Evolutionary conservation across 2,113 vertebrate species (phyloP), one percentile per base, ranked within the genome.

Genomic region (Dolichallabes microphthalmus): DNA sequence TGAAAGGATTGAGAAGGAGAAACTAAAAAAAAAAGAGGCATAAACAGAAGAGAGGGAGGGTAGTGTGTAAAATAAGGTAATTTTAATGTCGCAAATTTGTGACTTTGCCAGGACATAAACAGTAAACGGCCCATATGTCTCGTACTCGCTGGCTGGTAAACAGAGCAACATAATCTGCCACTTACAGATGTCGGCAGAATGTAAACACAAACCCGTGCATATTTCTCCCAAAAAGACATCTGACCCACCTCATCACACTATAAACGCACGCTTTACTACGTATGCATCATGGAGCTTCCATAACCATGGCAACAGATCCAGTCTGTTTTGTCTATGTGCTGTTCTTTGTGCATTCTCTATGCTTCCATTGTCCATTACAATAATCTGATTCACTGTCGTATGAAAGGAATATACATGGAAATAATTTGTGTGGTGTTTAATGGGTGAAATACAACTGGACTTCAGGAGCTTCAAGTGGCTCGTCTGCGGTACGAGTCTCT

Each of bases 91-190:
- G 86, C 85, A 91, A 89, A 91, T 75, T 86, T 50, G 81, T 63
- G 76, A 82, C 86, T 88, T 88, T 89, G 92, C 92, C 90, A 92
- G 92, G 88, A 89, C 88, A 89, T 91, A 91, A 92, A 92, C 60
- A 73, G 88, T 91, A 91, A 92, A 92, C 80, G 84, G 83, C 82
- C 92, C 93, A 93, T 93, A 92, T 93, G 94, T 86, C 85, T 84
- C 63, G 68, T 84, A 81, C 55, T 82, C 85, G 25, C 78, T 58
- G 55, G 82, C 55, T 69, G 77, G 73, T 82, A 69, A 77, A 22
- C 32, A 30, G 30, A n/a, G n/a, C 68, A 57, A 64, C 45, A 75
- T 71, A 89, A 82, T 50, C 80, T 79, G 88, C 90, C 91, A 91
- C 91, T 90, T 93, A 91, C 86, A 92, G 84, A 88, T 87, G 88